Evolutionary conservation across 2,888 invertebrate genomes (phyloP), one percentile per base, ranked within the genome.

Genomic region (Drosophila demipolita): DNA sequence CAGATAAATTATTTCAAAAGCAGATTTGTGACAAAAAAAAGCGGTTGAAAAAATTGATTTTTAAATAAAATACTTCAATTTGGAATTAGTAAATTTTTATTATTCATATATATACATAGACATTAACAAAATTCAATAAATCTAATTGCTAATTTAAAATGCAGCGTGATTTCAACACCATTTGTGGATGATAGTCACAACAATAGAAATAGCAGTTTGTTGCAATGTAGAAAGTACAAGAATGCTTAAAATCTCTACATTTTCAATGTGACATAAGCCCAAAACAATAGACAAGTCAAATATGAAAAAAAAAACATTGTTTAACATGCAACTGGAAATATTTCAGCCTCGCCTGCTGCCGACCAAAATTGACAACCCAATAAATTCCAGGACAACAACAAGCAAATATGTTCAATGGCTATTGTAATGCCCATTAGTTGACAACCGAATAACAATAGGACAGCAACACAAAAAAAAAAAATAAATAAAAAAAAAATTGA

Each of bases 391-490:
- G 35, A 12, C 8, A 23, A 68, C 61, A 26, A 29, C 3, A 32
- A 5, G 15, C 32, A 26, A 62, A 35, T 17, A 38, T 20, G 12
- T 48, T n/a, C 59, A 17, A 59, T 58, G 17, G 53, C 61, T 32
- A 48, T 77, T 75, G 64, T 66, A 55, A 58, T 54, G 49, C 52
- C 60, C 60, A 75, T 69, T 69, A 69, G 69, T 49, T n/a, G 48
- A 62, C 70, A 64, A 49, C 63, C n/a, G 42, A 49, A 53, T 38
- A 52, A 63, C 23, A 52, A 12, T 45, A 17, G 53, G 35, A 50
- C 8, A 23, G 45, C 23, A 55, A 38, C 8, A 38, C 12, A 48
- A 29, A 49, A n/a, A 12, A 12, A 52, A 61, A 15, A n/a, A 1
- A 12, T 2, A 7, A 35, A 32, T 3, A 45, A 26, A 38, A 2